Evolutionary conservation across 2,888 invertebrate species (phyloP).

Genomic region (Odiellus spinosus): DNA sequence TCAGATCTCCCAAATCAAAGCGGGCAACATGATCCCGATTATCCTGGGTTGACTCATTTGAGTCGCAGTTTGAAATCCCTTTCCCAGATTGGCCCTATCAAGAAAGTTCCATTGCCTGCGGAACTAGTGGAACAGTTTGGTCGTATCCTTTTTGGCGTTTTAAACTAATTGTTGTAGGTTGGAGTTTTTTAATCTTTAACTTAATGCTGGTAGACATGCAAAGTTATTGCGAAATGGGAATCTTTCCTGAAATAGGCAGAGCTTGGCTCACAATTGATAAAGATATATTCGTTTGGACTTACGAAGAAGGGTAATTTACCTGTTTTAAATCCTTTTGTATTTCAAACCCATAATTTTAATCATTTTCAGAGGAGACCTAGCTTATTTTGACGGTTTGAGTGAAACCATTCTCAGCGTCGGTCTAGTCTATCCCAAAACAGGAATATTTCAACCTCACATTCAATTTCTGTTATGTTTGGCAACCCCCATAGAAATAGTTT

Average conservation of each 20-base stretch:
- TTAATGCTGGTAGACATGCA: conserved; percentile 57
- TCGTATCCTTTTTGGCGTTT: conserved; percentile 54
- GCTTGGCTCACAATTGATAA: conserved; percentile 97
- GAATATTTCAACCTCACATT: conserved; percentile 73
- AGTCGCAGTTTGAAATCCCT: conserved; percentile 40
- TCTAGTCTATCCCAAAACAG: conserved; percentile 60
- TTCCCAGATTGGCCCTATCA: conserved; percentile 40
- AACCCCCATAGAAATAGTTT: conserved; percentile 84
- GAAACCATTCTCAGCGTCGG: conserved; percentile 90
- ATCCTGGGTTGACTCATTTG: conserved; percentile 55
- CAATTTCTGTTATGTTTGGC: conserved; percentile 78
- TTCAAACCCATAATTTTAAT: conserved; percentile 4
- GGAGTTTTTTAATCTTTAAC: neutral
- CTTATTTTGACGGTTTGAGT: conserved; percentile 87
- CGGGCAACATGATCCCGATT: conserved; percentile 78
- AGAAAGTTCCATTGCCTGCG: conserved; percentile 73
- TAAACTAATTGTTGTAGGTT: conserved; percentile 1
- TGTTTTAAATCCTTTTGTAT: conserved; percentile 1
- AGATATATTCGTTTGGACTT: conserved; percentile 95
- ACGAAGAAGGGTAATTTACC: conserved; percentile 54
- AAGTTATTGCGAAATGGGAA: conserved; percentile 89
- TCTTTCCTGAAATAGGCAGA: conserved; percentile 87
- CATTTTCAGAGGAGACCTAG: conserved; percentile 60
- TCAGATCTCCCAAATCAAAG: conserved; percentile 59
- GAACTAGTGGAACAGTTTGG: conserved; percentile 90